Conservation (phyloP, 1,140 invertebrate genomes). For the Eulimnadia texana region DNA sequence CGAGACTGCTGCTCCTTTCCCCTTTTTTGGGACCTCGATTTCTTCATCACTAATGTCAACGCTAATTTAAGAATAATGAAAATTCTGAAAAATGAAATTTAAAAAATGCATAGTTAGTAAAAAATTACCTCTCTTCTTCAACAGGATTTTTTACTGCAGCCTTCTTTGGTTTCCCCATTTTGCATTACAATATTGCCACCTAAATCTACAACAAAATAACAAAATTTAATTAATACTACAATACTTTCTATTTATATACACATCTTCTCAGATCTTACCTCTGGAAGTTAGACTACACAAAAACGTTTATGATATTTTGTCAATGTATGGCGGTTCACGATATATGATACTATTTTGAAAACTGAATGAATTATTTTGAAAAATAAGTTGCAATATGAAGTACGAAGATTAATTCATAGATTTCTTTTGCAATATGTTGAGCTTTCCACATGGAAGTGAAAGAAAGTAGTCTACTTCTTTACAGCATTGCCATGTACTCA, state of each 20-base stretch:
- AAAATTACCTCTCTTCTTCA: not conserved
- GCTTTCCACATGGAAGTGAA: not conserved
- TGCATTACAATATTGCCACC: not conserved
- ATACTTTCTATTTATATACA: too few relatives aligned
- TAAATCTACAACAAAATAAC: not conserved
- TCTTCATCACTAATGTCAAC: not conserved
- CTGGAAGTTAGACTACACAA: too few relatives aligned
- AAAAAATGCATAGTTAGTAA: not conserved
- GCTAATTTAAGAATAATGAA: not conserved
- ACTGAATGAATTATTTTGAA: too few relatives aligned
- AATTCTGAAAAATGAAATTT: not conserved
- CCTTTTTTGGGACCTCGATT: not conserved
- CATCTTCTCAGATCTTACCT: too few relatives aligned
- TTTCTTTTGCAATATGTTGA: too few relatives aligned
- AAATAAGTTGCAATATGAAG: too few relatives aligned
- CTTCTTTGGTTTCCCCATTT: not conserved
- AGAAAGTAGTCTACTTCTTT: not conserved
- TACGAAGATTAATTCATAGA: too few relatives aligned
- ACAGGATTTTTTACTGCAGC: not conserved
- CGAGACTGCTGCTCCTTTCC: not conserved
- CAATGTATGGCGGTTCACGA: too few relatives aligned
- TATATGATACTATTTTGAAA: too few relatives aligned
- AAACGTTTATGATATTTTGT: too few relatives aligned
- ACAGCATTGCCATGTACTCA: not conserved
- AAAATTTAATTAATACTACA: too few relatives aligned